phyloP scores from a whole-genome alignment of 2,888 invertebrate genomes.

The Leptothorax acervorum region DNA sequence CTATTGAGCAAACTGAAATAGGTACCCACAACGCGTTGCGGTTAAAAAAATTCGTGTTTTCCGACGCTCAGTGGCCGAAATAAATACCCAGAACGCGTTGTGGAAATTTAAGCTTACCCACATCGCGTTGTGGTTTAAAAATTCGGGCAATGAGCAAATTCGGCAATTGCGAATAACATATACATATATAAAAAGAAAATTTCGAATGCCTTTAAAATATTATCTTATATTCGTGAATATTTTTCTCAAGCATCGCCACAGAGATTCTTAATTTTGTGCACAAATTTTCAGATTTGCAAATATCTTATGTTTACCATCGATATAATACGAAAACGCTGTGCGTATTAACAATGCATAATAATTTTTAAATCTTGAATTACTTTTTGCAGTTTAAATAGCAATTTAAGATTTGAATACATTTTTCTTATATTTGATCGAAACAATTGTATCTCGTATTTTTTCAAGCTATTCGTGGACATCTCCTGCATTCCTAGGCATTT shows the following conservation, averaged over 20 bases:
- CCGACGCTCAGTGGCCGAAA: too few relatives aligned
- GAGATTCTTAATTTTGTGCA: not conserved
- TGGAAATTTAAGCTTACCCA: too few relatives aligned
- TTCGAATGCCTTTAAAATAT: not conserved
- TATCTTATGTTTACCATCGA: not conserved
- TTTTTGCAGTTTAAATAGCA: not conserved
- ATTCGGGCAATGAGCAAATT: too few relatives aligned
- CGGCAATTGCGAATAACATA: too few relatives aligned
- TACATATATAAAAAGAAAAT: too few relatives aligned
- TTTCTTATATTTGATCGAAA: not conserved
- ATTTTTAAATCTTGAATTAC: not conserved
- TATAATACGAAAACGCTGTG: not conserved
- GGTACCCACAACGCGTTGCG: too few relatives aligned
- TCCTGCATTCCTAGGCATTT: slow-evolving; percentile 35
- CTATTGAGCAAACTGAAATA: too few relatives aligned
- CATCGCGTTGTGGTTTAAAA: too few relatives aligned
- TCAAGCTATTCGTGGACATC: slow-evolving; percentile 26
- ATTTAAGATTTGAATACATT: slow-evolving; percentile 10
- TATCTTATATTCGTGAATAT: not conserved
- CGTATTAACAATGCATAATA: not conserved
- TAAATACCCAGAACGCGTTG: too few relatives aligned
- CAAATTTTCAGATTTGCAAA: not conserved
- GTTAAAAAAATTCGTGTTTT: too few relatives aligned
- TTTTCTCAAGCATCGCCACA: not conserved
- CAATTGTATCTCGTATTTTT: slow-evolving; percentile 5